Conservation (phyloP, 2,113 vertebrate species). For the Cyphomyrus plagiostoma region DNA sequence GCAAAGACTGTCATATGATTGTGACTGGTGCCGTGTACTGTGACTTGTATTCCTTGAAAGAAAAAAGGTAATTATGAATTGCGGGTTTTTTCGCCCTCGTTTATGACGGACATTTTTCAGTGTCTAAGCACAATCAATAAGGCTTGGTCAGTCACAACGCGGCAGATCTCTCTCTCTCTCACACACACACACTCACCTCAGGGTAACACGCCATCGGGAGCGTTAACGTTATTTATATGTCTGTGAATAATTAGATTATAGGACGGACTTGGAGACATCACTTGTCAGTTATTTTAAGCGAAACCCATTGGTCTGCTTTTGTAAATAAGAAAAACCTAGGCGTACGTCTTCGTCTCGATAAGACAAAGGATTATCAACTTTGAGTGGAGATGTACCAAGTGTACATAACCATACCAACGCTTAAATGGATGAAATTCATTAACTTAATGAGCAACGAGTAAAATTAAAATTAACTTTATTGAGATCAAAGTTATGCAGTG, state of each 20-base stretch:
- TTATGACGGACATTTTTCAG: neutral
- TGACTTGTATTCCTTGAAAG: neutral
- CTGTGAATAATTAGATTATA: neutral
- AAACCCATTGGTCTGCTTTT: neutral
- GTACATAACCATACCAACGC: neutral
- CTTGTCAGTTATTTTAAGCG: neutral
- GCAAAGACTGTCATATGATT: neutral
- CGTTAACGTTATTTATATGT: neutral
- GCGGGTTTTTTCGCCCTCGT: neutral
- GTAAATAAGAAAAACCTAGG: neutral
- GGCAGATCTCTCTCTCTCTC: neutral
- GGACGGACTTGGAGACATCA: neutral
- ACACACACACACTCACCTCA: neutral
- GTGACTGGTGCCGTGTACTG: neutral
- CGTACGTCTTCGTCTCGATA: neutral
- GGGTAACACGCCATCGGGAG: neutral
- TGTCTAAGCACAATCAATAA: neutral
- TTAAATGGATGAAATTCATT: neutral
- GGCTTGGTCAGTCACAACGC: neutral
- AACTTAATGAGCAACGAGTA: neutral
- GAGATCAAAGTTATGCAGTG: conserved; percentile 68
- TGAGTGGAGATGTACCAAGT: neutral
- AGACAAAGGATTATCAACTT: neutral
- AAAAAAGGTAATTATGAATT: neutral
- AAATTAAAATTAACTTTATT: conserved; percentile 63